Evolutionary conservation across 2,888 invertebrate genomes (phyloP), one percentile per base, ranked within the genome.

Genomic region (Sialis fuliginosa): DNA sequence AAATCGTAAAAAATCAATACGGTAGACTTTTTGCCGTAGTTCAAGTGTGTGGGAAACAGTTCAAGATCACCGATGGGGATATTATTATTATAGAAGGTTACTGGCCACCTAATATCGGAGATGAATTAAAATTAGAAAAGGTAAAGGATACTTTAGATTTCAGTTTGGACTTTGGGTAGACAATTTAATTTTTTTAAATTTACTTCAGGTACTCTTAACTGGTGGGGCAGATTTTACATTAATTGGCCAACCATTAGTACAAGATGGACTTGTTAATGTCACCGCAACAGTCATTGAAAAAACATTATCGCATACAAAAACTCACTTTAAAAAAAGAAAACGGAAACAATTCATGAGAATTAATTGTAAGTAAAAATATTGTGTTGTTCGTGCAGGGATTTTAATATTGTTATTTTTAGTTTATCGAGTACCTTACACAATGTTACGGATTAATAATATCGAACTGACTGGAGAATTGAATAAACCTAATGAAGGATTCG

Each of bases 261-360:
- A 84, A 56, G 69, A 73, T 10, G 83, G 80, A 9, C 62, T 87
- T 42, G 81, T 86, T 0, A 68, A 74, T 52, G 74, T 92, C 0
- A 77, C 80, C 49, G 91, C 86, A 0, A 89, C 88, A 13, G 72
- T 90, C 0, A 78, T 90, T 44, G 88, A 89, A 48, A 89, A 89
- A 62, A 82, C 82, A 0, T 65, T 89, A 8, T 82, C 85, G 0
- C 82, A 86, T 57, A 86, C 84, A 2, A 80, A 80, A 62, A 80
- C 82, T 32, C 73, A 79, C 57, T 88, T 87, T 56, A 76, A 75
- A 50, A 81, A 84, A 63, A 81, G 75, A 56, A 70, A 77, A 53
- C 78, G 85, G 66, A 85, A 87, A 66, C 85, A 87, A 55, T 86
- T 68, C 56, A 75, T 75, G 66, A 74, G 82, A 53, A 78, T 84